Percentiles rank a stretch among this genome's conserved stretches.
phyloP scores from a whole-genome alignment of 2,888 invertebrate species.

The Andricus curvator region DNA sequence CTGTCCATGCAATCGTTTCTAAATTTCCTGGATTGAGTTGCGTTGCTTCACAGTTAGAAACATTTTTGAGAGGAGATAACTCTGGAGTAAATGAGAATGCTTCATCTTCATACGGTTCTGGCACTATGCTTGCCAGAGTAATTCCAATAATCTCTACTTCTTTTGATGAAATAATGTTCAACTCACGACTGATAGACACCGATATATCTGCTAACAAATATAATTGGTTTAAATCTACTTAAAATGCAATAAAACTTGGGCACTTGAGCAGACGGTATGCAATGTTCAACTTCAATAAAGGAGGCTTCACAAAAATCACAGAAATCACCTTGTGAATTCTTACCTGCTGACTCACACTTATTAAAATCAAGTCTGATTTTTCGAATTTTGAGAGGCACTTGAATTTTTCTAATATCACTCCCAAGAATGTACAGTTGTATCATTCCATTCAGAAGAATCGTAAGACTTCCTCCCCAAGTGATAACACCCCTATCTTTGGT shows the following conservation, averaged over 20 bases:
- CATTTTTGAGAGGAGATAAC: neutral
- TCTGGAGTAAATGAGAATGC: neutral
- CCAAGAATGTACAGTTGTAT: slow-evolving; percentile 82
- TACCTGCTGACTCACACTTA: neutral
- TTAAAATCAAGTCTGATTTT: slow-evolving; percentile 79
- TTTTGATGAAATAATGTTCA: neutral
- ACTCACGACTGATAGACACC: neutral
- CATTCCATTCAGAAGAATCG: slow-evolving; percentile 84
- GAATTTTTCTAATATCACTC: slow-evolving; percentile 76
- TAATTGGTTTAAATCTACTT: neutral
- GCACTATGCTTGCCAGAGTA: neutral
- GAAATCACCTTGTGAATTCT: neutral
- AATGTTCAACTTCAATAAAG: too few species aligned
- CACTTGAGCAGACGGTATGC: too few species aligned
- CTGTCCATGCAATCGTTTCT: neutral
- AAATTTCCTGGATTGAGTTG: neutral
- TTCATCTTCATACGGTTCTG: neutral
- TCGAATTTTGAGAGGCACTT: slow-evolving; percentile 81
- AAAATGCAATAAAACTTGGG: too few species aligned
- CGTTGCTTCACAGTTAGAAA: neutral
- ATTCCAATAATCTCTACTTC: neutral
- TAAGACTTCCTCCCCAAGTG: slow-evolving; percentile 83
- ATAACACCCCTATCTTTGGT: slow-evolving; percentile 73
- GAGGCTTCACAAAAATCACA: too few species aligned
- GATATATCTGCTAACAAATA: neutral